Evolutionary conservation across 2,113 vertebrate genomes (phyloP).

Genomic region (Megalops atlanticus): DNA sequence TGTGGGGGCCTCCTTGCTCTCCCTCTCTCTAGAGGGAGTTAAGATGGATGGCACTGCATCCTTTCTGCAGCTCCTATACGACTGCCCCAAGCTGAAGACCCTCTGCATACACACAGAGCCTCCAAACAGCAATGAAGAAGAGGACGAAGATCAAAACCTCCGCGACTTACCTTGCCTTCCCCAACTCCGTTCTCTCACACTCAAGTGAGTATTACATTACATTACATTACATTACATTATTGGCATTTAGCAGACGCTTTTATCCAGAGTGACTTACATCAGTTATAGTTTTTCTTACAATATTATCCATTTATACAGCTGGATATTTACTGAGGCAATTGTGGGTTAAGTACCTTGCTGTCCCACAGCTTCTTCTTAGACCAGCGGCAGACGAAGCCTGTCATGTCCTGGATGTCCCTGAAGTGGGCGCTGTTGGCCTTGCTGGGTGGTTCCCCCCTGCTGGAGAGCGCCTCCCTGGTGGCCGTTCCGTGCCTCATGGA

Average conservation of each 20-base stretch:
- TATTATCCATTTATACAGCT: too few relatives aligned
- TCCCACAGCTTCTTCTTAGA: constrained; percentile 61
- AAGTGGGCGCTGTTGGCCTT: constrained; percentile 54
- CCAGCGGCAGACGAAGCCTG: constrained; percentile 53
- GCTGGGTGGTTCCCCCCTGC: constrained; percentile 56
- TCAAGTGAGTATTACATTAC: constrained; percentile 63
- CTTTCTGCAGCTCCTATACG: constrained; percentile 55
- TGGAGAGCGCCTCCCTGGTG: constrained; percentile 64
- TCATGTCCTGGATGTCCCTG: constrained; percentile 60
- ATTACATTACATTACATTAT: too few relatives aligned
- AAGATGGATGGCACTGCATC: constrained; percentile 49
- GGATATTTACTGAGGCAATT: too few relatives aligned
- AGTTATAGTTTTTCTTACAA: too few relatives aligned
- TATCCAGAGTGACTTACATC: too few relatives aligned
- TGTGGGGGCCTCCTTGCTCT: constrained; percentile 55
- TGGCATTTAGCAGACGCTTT: background rate
- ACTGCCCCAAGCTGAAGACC: constrained; percentile 62
- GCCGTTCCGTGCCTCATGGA: constrained; percentile 68
- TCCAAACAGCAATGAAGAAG: constrained; percentile 16
- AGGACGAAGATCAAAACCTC: constrained; percentile 31
- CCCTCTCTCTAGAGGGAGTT: constrained; percentile 67
- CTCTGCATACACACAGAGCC: constrained; percentile 61
- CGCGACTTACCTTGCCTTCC: constrained; percentile 52
- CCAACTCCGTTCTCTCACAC: constrained; percentile 59
- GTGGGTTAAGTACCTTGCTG: too few relatives aligned